Evolutionary conservation across 2,113 vertebrate genomes (phyloP).

Genomic region (Blennius ocellaris): DNA sequence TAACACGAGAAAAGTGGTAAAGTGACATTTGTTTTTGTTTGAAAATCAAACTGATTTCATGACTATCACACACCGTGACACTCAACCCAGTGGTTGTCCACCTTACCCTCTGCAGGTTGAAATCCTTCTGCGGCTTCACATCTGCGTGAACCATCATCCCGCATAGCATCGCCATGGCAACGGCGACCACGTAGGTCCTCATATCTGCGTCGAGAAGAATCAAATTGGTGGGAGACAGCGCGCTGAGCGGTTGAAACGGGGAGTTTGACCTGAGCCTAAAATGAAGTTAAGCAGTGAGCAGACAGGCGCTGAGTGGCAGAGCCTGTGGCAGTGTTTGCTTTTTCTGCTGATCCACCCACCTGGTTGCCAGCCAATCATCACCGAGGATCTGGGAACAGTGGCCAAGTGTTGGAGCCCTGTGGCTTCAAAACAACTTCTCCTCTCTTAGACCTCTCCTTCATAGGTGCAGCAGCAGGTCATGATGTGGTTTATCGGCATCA

Average conservation of each 20-base stretch:
- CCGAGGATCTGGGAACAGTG: slow-evolving; percentile 42
- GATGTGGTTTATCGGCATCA: slow-evolving; percentile 37
- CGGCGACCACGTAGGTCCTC: slow-evolving; percentile 64
- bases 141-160: slow-evolving; percentile 55
- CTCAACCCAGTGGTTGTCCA: background rate
- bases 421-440: slow-evolving; percentile 40
- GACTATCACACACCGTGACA: too few species aligned
- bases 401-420: slow-evolving; percentile 57
- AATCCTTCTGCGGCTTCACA: slow-evolving; percentile 80
- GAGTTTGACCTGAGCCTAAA: slow-evolving; percentile 27
- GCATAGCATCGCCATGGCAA: slow-evolving; percentile 69
- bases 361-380: slow-evolving; percentile 63
- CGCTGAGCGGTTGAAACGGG: slow-evolving; percentile 16
- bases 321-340: slow-evolving; percentile 65
- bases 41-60: background rate
- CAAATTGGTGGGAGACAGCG: background rate
- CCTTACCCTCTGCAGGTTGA: slow-evolving; percentile 81
- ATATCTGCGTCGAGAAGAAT: slow-evolving; percentile 61
- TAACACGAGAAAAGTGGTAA: background rate
- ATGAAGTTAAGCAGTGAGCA: slow-evolving; percentile 14
- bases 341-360: slow-evolving; percentile 70
- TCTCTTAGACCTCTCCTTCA: background rate
- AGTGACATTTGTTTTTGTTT: background rate
- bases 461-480: background rate
- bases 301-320: slow-evolving; percentile 57